phyloP scores from a whole-genome alignment of 2,888 invertebrate genomes.

The Lissocephala sabroskyi region DNA sequence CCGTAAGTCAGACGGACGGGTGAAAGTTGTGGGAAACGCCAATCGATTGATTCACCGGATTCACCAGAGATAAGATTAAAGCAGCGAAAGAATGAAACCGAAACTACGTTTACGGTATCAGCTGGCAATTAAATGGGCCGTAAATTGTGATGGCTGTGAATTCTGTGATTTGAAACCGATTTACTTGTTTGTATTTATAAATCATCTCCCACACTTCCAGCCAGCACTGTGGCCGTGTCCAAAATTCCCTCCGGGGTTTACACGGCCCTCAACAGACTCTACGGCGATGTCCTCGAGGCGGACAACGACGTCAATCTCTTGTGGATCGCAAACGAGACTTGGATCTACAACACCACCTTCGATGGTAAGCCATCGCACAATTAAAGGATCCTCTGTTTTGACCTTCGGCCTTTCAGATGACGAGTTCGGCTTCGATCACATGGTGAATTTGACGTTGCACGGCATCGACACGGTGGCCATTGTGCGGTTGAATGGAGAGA shows the following conservation, averaged over 20 bases:
- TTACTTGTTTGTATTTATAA: neutral
- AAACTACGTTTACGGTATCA: no score
- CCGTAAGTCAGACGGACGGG: conserved; percentile 43
- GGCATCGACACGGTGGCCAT: conserved; percentile 89
- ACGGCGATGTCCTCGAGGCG: conserved; percentile 73
- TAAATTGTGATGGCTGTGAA: conserved; percentile 25
- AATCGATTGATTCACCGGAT: neutral
- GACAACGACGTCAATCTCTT: conserved; percentile 85
- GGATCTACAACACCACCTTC: conserved; percentile 83
- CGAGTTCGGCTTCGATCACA: conserved; percentile 36
- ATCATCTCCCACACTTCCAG: neutral
- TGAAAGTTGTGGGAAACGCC: neutral
- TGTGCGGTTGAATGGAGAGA: conserved; percentile 81
- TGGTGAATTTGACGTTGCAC: conserved; percentile 79
- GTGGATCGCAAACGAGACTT: conserved; percentile 87
- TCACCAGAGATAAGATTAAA: conserved; percentile 38
- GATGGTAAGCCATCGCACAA: conserved; percentile 73
- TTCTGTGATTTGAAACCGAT: conserved; percentile 28
- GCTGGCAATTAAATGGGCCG: conserved; percentile 39
- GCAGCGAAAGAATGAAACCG: conserved; percentile 14
- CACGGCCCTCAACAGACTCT: conserved; percentile 44
- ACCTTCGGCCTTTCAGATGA: conserved; percentile 20
- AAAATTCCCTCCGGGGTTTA: conserved; percentile 68
- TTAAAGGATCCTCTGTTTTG: no score
- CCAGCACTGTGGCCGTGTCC: conserved; percentile 46